These are phyloP conservation scores for Chaenogobius annularis DNA, from an alignment of 2,113 vertebrate genomes.

Conservation along the genomic window DNA sequence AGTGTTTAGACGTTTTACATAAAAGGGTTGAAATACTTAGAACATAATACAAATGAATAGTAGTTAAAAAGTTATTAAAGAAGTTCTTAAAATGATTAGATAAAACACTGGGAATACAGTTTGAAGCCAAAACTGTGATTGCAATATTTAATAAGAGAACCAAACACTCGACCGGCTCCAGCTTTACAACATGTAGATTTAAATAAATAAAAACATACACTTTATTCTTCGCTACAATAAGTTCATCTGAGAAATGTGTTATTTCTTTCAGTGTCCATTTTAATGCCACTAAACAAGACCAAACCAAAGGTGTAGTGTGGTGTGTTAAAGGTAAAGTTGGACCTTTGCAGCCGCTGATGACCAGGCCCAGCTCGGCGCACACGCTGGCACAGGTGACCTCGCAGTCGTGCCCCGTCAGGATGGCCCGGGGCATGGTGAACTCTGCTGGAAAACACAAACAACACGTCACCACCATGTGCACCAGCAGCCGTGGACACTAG, in stretches of 20 bases:
- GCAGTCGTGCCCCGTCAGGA: slow-evolving; percentile 93
- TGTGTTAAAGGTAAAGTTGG: not conserved
- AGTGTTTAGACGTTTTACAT: too few species aligned
- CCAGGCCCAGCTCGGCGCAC: slow-evolving; percentile 93
- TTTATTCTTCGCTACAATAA: too few species aligned
- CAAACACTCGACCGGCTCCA: too few species aligned
- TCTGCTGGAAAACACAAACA: slow-evolving; percentile 75
- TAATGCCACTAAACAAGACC: too few species aligned
- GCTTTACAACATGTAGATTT: too few species aligned
- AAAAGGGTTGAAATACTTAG: too few species aligned
- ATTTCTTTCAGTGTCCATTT: not conserved
- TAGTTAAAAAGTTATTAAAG: not conserved
- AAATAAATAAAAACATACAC: too few species aligned
- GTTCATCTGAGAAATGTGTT: too few species aligned
- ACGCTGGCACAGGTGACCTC: slow-evolving; percentile 92
- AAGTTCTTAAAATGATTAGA: too few species aligned
- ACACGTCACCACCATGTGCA: not conserved
- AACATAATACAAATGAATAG: too few species aligned
- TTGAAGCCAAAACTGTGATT: too few species aligned
- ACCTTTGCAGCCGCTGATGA: slow-evolving; percentile 97
- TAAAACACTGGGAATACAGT: not conserved
- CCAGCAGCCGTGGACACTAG: slow-evolving; percentile 30
- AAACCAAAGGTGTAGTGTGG: too few species aligned
- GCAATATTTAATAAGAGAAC: not conserved
- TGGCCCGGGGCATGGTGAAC: slow-evolving; percentile 87